Evolutionary conservation across 64 coral and sea anemone species (phyloP).

Genomic region (Actinia tenebrosa): DNA sequence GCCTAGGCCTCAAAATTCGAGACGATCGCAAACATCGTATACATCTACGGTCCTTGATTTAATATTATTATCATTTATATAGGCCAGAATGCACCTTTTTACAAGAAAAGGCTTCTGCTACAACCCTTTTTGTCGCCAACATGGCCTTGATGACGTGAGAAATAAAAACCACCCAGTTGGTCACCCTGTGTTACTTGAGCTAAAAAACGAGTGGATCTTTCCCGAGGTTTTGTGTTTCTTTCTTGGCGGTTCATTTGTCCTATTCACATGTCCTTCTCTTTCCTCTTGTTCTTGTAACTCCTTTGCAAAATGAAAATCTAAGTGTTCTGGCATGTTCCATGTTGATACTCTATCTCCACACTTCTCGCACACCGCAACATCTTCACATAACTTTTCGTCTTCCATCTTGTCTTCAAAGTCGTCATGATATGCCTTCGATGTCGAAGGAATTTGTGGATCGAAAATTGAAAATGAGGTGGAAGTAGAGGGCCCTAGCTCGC

Average conservation of each 20-base stretch:
- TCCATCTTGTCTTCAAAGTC: neutral
- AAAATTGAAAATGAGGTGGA: neutral
- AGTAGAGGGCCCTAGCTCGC: no score
- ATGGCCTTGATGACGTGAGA: no score
- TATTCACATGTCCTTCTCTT: neutral
- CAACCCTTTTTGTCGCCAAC: no score
- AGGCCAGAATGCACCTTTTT: no score
- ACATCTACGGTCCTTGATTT: no score
- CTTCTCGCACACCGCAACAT: conserved; percentile 55
- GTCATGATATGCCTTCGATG: neutral
- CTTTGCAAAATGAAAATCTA: conserved; percentile 81
- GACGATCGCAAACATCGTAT: no score
- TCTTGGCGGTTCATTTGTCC: conserved; percentile 52
- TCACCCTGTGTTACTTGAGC: neutral
- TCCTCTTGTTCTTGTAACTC: conserved; percentile 51
- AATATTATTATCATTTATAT: no score
- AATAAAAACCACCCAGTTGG: neutral
- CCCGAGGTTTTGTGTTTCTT: conserved; percentile 65
- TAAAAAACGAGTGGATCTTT: conserved; percentile 68
- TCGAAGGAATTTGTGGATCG: neutral
- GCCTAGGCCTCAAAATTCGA: no score
- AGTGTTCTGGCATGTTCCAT: conserved; percentile 63
- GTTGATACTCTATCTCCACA: conserved; percentile 39
- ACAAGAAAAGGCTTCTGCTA: no score
- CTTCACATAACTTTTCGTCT: neutral